These are phyloP conservation scores for Mugil cephalus DNA, from an alignment of 2,113 vertebrate genomes.

Conservation along the genomic window DNA sequence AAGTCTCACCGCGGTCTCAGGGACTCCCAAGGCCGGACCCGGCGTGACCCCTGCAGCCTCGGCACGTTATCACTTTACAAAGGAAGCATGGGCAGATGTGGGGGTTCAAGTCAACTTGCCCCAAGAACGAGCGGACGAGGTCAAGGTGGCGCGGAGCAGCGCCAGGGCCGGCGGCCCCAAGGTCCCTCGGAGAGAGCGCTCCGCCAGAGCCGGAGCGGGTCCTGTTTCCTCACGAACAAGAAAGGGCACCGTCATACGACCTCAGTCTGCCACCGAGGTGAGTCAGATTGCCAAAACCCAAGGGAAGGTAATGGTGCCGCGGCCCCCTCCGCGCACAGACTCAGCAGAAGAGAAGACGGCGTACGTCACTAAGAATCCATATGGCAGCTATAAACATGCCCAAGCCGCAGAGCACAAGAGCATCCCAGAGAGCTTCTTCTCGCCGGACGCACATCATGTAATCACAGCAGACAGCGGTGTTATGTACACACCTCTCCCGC, in stretches of 20 bases:
- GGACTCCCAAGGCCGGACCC: conserved; percentile 65
- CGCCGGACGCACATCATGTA: conserved; percentile 36
- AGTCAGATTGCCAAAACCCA: conserved; percentile 77
- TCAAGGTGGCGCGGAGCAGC: conserved; percentile 70
- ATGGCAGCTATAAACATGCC: conserved; percentile 49
- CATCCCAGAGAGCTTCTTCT: conserved; percentile 50
- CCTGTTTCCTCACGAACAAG: conserved; percentile 69
- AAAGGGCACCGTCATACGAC: conserved; percentile 81
- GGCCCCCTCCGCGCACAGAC: conserved; percentile 81
- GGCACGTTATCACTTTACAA: conserved; percentile 78
- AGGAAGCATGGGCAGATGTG: conserved; percentile 86
- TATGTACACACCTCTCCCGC: conserved; percentile 61
- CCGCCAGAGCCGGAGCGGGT: conserved; percentile 66
- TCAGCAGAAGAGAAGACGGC: conserved; percentile 42
- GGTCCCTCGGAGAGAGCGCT: conserved; percentile 73
- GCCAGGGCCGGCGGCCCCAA: conserved; percentile 66
- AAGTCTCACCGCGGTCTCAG: conserved; percentile 59
- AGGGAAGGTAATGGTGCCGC: conserved; percentile 82
- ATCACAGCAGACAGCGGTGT: conserved; percentile 55
- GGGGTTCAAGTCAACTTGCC: conserved; percentile 78
- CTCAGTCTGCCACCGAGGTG: conserved; percentile 81
- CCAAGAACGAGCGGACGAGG: conserved; percentile 48
- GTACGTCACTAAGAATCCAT: conserved; percentile 43
- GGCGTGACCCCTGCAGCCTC: conserved; percentile 59
- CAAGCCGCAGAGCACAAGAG: conserved; percentile 62